Evolutionary conservation across 1,140 invertebrate species (phyloP).

Genomic region (Calephelis virginiensis): DNA sequence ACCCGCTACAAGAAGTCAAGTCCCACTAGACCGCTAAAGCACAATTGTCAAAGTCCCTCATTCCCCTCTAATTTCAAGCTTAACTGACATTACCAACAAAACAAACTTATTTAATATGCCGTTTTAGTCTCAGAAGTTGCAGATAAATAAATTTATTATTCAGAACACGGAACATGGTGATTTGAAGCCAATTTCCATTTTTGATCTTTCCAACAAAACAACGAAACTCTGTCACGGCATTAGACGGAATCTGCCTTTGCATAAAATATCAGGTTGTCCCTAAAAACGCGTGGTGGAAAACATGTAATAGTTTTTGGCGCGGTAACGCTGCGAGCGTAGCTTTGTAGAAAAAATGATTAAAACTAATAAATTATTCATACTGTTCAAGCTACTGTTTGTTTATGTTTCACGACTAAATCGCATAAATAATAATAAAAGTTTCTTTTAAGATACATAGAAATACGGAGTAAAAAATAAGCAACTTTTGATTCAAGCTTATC

Average conservation of each 20-base stretch:
- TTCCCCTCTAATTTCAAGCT: neutral
- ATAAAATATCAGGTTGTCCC: constrained; percentile 61
- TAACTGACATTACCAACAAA: constrained; percentile 36
- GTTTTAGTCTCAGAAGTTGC: constrained; percentile 30
- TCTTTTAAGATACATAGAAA: too few species aligned
- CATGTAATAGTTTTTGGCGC: constrained; percentile 1
- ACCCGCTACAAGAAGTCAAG: too few species aligned
- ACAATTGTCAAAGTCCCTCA: neutral
- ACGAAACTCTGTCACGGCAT: constrained; percentile 58
- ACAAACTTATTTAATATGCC: constrained; percentile 24
- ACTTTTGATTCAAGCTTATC: too few species aligned
- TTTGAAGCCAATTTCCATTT: constrained; percentile 66
- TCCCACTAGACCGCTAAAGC: too few species aligned
- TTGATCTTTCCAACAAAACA: constrained; percentile 68
- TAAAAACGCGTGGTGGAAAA: constrained; percentile 23
- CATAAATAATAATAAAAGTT: too few species aligned
- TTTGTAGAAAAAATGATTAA: too few species aligned
- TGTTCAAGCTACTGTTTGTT: too few species aligned
- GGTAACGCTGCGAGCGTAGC: neutral
- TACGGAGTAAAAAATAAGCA: too few species aligned
- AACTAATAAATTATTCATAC: too few species aligned
- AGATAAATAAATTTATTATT: constrained; percentile 66
- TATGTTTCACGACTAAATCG: too few species aligned
- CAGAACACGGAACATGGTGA: constrained; percentile 51
- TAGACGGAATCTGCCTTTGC: constrained; percentile 56